Evolutionary conservation across 53 echinoderm and acorn worm species (phyloP).

Genomic region (Glandiceps talaboti): DNA sequence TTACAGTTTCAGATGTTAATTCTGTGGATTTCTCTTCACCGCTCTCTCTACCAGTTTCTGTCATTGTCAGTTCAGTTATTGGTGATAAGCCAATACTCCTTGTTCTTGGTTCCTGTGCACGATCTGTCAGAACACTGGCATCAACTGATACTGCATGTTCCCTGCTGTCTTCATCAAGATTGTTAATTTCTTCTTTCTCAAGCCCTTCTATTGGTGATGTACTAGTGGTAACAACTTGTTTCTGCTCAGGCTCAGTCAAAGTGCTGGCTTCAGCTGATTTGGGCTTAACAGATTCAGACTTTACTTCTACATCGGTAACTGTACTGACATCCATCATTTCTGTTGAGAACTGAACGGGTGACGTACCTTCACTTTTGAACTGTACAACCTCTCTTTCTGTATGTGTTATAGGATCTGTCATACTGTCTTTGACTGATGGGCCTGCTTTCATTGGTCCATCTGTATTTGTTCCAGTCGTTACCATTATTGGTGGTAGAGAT

Average conservation of each 20-base stretch:
- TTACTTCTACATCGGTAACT: background rate
- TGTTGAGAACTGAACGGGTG: background rate
- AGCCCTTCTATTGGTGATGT: background rate
- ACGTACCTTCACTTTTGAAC: background rate
- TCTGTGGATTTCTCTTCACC: no score
- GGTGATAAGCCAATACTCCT: background rate
- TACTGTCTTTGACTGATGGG: no score
- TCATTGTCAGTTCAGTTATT: background rate
- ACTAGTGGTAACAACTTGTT: background rate
- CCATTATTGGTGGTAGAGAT: no score
- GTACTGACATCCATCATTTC: background rate
- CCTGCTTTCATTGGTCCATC: no score
- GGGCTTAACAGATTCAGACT: background rate
- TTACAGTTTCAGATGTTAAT: no score
- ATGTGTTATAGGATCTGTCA: no score
- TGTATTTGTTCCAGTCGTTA: background rate
- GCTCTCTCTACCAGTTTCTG: no score
- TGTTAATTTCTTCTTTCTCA: background rate
- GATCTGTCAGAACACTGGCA: background rate
- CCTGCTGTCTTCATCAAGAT: no score
- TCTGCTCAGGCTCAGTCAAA: background rate
- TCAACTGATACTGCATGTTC: background rate
- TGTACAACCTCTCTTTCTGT: no score
- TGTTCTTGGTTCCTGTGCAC: background rate
- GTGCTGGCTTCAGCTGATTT: background rate